These are phyloP conservation scores for Silurus lanzhouensis DNA, from an alignment of 2,797 vertebrate genomes.

Conservation along the genomic window DNA sequence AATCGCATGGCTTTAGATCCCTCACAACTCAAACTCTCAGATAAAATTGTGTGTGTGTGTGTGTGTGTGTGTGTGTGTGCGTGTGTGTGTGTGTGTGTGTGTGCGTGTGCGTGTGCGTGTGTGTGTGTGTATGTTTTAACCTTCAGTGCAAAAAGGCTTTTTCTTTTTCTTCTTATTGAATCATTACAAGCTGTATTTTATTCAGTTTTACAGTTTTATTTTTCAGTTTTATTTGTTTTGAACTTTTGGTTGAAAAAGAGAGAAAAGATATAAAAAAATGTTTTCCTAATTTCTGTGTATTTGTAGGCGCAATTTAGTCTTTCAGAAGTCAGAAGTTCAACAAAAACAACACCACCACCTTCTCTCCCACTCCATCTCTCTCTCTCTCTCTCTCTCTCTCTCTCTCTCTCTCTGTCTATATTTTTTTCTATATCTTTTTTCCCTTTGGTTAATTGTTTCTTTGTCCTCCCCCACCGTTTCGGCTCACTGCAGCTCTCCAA, in stretches of 20 bases:
- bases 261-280: background rate
- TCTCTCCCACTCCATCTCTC: background rate
- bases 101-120: background rate
- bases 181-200: background rate
- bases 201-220: background rate
- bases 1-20: background rate
- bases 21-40: background rate
- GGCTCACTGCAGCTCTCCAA: constrained; percentile 44
- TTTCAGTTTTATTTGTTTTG: background rate
- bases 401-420: no score
- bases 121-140: background rate
- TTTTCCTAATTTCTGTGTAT: no score
- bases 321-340: constrained; percentile 7
- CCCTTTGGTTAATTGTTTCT: constrained; percentile 32
- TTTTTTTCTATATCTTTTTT: no score
- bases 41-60: background rate
- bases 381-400: no score
- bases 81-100: background rate
- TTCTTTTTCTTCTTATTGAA: background rate
- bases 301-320: background rate
- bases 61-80: background rate
- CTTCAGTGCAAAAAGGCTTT: no score
- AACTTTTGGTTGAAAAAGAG: background rate
- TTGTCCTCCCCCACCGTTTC: constrained; percentile 37
- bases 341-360: background rate